Evolutionary conservation across 2,797 vertebrate genomes (phyloP).

Genomic region (Sus cebifrons): DNA sequence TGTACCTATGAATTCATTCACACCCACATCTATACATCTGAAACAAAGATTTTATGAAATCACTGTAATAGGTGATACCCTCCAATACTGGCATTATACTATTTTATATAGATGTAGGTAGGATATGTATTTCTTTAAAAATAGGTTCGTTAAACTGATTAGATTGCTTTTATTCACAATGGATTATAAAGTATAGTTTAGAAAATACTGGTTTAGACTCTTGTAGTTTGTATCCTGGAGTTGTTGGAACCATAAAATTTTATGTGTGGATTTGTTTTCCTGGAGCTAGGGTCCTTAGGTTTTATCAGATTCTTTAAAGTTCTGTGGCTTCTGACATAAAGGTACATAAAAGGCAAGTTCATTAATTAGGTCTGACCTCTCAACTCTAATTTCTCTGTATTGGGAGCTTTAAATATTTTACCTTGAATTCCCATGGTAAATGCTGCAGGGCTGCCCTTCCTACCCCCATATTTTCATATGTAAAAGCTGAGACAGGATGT

Average conservation of each 20-base stretch:
- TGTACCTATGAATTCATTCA: background rate
- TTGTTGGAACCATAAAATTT: background rate
- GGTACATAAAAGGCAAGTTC: background rate
- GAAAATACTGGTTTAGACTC: background rate
- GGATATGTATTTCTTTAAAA: background rate
- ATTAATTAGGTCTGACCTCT: background rate
- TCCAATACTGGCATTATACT: background rate
- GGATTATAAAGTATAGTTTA: background rate
- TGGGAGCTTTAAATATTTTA: slow-evolving; percentile 36
- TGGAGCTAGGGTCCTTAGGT: background rate
- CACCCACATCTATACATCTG: background rate
- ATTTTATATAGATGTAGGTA: background rate
- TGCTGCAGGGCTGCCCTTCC: background rate
- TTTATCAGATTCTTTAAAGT: slow-evolving; percentile 26
- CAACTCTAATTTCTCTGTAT: background rate
- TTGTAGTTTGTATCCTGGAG: background rate
- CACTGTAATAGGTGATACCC: background rate
- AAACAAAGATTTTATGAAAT: slow-evolving; percentile 33
- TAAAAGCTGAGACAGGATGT: background rate
- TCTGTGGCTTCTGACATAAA: background rate
- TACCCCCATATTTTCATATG: background rate
- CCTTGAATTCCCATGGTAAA: slow-evolving; percentile 42
- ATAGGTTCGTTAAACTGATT: background rate
- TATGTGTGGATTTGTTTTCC: background rate
- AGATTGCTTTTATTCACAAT: slow-evolving; percentile 11